Evolutionary conservation across 1,140 invertebrate genomes (phyloP), one percentile per base, ranked within the genome.

Genomic region (Brachionus rubens): DNA sequence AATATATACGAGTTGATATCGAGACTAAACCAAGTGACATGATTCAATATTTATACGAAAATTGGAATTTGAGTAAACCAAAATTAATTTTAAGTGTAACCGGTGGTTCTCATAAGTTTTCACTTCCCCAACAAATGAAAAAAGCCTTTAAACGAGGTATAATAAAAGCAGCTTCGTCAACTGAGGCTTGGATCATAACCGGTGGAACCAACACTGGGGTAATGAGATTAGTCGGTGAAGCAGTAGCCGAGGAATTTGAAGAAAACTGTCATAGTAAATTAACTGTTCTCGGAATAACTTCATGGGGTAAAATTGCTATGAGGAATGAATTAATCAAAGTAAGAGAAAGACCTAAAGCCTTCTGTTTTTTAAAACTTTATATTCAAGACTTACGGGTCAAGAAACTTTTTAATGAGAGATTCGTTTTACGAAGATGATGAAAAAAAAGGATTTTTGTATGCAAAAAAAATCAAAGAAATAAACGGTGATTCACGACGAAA

Each of bases 31-130:
- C 67, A 1, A 70, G 46, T 19, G 67, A 70, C 19, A 70, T 70
- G 67, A 70, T 70, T 0, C 67, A 70, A 41, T 70, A 70, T 12
- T 19, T 70, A 19, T 70, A 70, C 12, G 70, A 92, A 80, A 92
- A 96, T 86, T 99, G 96, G 96, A 90, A 90, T 78, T 86, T 98
- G 76, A 92, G 94, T 80, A 87, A 95, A 67, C 96, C 96, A 16
- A 96, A 96, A 85, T 87, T 98, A 52, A 88, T 99, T 62, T 96
- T 98, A 81, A 96, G 95, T 5, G 92, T 98, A 68, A 94, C 97
- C 82, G 96, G 96, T 72, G 96, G 95, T 24, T 94, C 96, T 79
- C 90, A 92, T 9, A 98, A 98, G 87, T 86, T 86, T 80, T 85
- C 86, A 67, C 88, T 99, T 12, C 93, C 95, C 81, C 90, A 93